These are phyloP conservation scores for Eulemur coronatus DNA, from an alignment of 2,797 vertebrate species.

Conservation along the genomic window DNA sequence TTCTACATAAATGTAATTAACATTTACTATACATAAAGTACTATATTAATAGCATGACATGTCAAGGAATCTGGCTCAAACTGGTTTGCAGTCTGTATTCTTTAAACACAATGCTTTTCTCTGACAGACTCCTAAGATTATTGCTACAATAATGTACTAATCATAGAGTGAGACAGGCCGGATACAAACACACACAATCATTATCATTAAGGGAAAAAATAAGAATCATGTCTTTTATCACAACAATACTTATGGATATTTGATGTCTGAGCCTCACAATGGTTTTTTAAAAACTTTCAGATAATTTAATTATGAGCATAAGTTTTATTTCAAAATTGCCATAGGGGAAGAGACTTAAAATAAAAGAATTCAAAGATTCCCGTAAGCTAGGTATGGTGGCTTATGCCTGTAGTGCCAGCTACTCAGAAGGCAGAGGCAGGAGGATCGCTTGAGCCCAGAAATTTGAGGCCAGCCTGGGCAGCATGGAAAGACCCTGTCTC, in stretches of 20 bases:
- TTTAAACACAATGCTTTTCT: conserved; percentile 10
- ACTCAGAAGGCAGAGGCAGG: not conserved
- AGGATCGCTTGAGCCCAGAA: not conserved
- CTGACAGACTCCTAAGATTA: not conserved
- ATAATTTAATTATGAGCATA: conserved; percentile 3
- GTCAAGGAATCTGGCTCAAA: not conserved
- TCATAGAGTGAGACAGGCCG: not conserved
- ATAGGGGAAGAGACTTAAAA: not conserved
- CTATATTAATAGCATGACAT: not conserved
- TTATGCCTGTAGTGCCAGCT: not conserved
- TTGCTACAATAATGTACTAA: not conserved
- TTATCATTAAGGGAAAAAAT: not conserved
- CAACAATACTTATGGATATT: not conserved
- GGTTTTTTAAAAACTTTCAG: not conserved
- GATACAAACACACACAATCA: not conserved
- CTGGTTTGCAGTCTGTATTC: not conserved
- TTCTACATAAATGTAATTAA: not conserved
- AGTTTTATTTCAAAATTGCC: conserved; percentile 19
- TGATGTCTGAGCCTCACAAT: not conserved
- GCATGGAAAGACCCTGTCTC: not conserved
- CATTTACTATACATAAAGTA: not conserved
- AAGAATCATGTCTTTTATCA: not conserved
- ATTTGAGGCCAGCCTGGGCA: not conserved
- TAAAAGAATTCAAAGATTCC: not conserved
- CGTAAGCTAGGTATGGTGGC: not conserved